These are phyloP conservation scores for Oryzaephilus surinamensis DNA, from an alignment of 1,140 invertebrate species.

Conservation along the genomic window DNA sequence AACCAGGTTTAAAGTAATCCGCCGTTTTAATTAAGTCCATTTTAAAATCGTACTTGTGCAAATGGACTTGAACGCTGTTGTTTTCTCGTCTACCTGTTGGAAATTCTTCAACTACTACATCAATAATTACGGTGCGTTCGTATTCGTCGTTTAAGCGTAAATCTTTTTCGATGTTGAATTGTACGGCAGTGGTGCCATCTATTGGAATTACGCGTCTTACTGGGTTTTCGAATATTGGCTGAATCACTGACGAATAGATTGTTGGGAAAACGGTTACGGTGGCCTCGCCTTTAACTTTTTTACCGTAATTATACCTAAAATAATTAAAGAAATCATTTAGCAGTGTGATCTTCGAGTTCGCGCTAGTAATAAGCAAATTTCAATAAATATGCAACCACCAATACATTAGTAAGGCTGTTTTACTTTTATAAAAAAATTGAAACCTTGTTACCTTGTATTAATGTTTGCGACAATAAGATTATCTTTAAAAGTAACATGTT, in stretches of 20 bases:
- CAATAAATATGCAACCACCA: background rate
- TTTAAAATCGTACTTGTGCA: constrained; percentile 73
- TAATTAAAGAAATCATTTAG: too few species aligned
- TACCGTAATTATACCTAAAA: constrained; percentile 64
- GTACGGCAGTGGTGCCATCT: constrained; percentile 62
- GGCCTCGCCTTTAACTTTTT: constrained; percentile 69
- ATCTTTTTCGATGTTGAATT: constrained; percentile 65
- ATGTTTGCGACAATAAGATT: constrained; percentile 65
- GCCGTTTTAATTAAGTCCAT: constrained; percentile 74
- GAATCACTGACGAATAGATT: constrained; percentile 65
- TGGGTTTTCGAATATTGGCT: constrained; percentile 58
- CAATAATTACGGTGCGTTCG: constrained; percentile 61
- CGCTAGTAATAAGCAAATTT: background rate
- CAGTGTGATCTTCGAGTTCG: background rate
- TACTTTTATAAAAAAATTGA: constrained; percentile 1
- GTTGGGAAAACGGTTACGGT: constrained; percentile 64
- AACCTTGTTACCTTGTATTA: constrained; percentile 61
- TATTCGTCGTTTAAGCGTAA: constrained; percentile 61
- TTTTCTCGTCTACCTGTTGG: constrained; percentile 74
- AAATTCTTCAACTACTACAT: constrained; percentile 70
- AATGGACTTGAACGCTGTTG: constrained; percentile 54
- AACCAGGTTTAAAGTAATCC: constrained; percentile 76
- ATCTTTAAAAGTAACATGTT: constrained; percentile 71
- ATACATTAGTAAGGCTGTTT: too few species aligned
- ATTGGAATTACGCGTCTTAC: constrained; percentile 69